Evolutionary conservation across 2,797 vertebrate species (phyloP).

Genomic region (Siniperca obscura): DNA sequence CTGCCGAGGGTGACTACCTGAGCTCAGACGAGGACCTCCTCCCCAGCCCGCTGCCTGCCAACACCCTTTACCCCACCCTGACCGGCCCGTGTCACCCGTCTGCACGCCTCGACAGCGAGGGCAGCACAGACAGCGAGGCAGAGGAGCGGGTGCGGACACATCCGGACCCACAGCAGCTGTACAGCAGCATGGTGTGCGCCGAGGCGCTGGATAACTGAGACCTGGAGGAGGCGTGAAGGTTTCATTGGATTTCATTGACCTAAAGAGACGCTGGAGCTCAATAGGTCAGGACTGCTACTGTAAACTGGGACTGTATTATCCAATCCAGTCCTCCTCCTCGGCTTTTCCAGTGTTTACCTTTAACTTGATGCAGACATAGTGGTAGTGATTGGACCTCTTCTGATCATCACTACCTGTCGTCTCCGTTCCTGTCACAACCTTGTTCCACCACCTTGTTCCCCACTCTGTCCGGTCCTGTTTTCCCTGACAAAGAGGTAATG

Average conservation of each 20-base stretch:
- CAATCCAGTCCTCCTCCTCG: constrained; percentile 37
- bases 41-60: constrained; percentile 87
- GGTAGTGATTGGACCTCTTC: constrained; percentile 49
- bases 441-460: constrained; percentile 24
- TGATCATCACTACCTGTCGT: constrained; percentile 39
- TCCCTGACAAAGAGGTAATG: constrained; percentile 27
- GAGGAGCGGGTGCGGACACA: constrained; percentile 82
- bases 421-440: constrained; percentile 17
- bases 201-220: constrained; percentile 86
- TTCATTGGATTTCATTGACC: constrained; percentile 34
- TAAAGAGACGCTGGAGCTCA: constrained; percentile 35
- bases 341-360: constrained; percentile 63
- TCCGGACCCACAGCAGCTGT: constrained; percentile 82
- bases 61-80: constrained; percentile 86
- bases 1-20: constrained; percentile 92
- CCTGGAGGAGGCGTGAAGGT: constrained; percentile 3
- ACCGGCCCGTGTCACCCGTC: constrained; percentile 84
- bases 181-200: constrained; percentile 83
- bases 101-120: constrained; percentile 88
- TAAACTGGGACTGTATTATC: constrained; percentile 47
- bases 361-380: constrained; percentile 50
- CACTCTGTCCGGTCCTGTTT: constrained; percentile 20
- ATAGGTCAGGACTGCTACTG: constrained; percentile 34
- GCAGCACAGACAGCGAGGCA: constrained; percentile 93
- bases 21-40: constrained; percentile 95